phyloP scores from a whole-genome alignment of 2,797 vertebrate species.

The Brachymystax lenok region DNA sequence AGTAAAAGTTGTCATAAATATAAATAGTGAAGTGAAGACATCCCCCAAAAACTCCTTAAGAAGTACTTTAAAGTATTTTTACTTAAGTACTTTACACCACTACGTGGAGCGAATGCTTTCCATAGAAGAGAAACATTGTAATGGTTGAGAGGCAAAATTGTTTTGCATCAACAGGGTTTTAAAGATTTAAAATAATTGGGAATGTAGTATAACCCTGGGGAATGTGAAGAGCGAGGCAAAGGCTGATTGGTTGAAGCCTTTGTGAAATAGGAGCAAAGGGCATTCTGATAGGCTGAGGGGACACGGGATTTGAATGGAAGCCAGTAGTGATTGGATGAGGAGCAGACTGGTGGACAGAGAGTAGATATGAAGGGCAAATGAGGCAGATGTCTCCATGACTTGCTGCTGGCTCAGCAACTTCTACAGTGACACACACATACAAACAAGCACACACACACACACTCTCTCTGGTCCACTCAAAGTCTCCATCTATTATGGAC shows the following conservation, averaged over 20 bases:
- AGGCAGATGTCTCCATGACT: slow-evolving; percentile 28
- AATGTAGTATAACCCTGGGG: background rate
- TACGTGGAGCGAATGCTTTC: background rate
- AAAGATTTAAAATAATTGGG: background rate
- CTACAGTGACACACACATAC: slow-evolving; percentile 20
- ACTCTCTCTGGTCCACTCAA: slow-evolving; percentile 9
- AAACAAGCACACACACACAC: background rate
- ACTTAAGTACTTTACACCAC: too few relatives aligned
- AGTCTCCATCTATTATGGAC: slow-evolving; percentile 4
- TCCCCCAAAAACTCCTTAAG: too few relatives aligned
- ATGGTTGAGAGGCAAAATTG: background rate
- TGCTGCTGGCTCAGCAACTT: slow-evolving; percentile 13
- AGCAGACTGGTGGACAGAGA: background rate
- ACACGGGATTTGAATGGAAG: slow-evolving; percentile 23
- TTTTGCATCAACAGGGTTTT: background rate
- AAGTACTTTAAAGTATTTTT: too few relatives aligned
- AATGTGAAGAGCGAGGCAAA: slow-evolving; percentile 25
- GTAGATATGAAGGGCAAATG: slow-evolving; percentile 7
- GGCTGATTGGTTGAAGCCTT: slow-evolving; percentile 24
- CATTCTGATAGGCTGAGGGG: slow-evolving; percentile 17
- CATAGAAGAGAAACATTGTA: background rate
- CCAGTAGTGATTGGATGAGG: slow-evolving; percentile 20
- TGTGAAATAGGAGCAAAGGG: slow-evolving; percentile 18
- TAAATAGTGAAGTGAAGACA: too few relatives aligned
- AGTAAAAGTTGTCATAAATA: too few relatives aligned